Evolutionary conservation across 2,888 invertebrate genomes (phyloP).

Genomic region (Rhimphoctona megacephalus): DNA sequence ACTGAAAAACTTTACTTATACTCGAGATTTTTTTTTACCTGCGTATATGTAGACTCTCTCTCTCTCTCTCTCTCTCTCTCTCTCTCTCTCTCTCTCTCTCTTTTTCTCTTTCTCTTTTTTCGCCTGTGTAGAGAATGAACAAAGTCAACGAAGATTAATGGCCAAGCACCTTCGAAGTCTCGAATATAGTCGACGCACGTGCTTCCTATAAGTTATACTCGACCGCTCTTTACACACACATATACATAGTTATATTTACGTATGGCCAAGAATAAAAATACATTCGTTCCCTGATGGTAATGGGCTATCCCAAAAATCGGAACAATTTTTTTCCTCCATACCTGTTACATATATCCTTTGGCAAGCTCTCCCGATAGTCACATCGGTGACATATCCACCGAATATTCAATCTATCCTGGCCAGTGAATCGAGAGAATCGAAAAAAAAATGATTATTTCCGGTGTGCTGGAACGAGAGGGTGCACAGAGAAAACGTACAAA

Average conservation of each 20-base stretch:
- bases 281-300: constrained; percentile 41
- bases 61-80: too few relatives aligned
- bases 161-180: constrained; percentile 40
- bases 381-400: constrained; percentile 45
- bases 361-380: constrained; percentile 15
- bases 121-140: constrained; percentile 10
- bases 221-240: constrained; percentile 7
- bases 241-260: not conserved
- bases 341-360: constrained; percentile 14
- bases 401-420: constrained; percentile 56
- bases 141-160: constrained; percentile 64
- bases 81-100: too few relatives aligned
- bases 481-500: constrained; percentile 25
- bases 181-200: constrained; percentile 57
- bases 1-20: not conserved
- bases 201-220: constrained; percentile 54
- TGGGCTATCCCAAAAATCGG: constrained; percentile 55
- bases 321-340: constrained; percentile 37
- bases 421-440: constrained; percentile 45
- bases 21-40: not conserved
- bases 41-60: constrained; percentile 1
- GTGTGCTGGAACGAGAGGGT: constrained; percentile 5
- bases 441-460: constrained; percentile 52
- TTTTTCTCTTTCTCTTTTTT: constrained; percentile 2
- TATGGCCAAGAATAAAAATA: not conserved